Conservation (phyloP, 2,888 invertebrate genomes). For the Caenorhabditis becei region DNA sequence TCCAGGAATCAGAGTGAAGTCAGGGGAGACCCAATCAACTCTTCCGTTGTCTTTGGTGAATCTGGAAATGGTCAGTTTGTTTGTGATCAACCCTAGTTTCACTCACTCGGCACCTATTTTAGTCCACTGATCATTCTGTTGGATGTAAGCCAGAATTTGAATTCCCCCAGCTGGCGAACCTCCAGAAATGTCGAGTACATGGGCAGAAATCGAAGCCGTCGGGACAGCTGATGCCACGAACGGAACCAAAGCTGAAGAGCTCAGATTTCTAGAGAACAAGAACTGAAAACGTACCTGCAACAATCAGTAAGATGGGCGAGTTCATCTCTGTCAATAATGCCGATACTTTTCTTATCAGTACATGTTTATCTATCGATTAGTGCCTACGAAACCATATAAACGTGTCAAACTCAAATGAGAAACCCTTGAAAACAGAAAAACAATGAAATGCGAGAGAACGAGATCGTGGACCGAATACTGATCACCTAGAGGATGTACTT, state of each 20-base stretch:
- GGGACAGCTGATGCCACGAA: slow-evolving; percentile 23
- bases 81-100: too few species aligned
- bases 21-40: slow-evolving; percentile 72
- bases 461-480: slow-evolving; percentile 23
- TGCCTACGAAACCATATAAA: background rate
- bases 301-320: slow-evolving; percentile 3
- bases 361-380: slow-evolving; percentile 15
- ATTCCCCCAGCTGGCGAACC: slow-evolving; percentile 72
- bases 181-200: slow-evolving; percentile 75
- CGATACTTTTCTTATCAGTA: slow-evolving; percentile 31
- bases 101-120: slow-evolving; percentile 58
- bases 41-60: slow-evolving; percentile 72
- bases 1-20: slow-evolving; percentile 63
- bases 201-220: slow-evolving; percentile 69
- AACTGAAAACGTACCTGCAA: slow-evolving; percentile 1
- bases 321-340: slow-evolving; percentile 23
- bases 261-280: background rate
- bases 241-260: slow-evolving; percentile 23
- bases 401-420: background rate
- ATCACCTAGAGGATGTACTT: slow-evolving; percentile 54
- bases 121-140: slow-evolving; percentile 61
- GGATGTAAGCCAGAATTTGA: slow-evolving; percentile 67
- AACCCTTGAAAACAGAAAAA: slow-evolving; percentile 9
- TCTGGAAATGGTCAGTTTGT: too few species aligned
- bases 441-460: slow-evolving; percentile 13